phyloP scores from a whole-genome alignment of 2,888 invertebrate genomes.

The Punctoribates punctum region DNA sequence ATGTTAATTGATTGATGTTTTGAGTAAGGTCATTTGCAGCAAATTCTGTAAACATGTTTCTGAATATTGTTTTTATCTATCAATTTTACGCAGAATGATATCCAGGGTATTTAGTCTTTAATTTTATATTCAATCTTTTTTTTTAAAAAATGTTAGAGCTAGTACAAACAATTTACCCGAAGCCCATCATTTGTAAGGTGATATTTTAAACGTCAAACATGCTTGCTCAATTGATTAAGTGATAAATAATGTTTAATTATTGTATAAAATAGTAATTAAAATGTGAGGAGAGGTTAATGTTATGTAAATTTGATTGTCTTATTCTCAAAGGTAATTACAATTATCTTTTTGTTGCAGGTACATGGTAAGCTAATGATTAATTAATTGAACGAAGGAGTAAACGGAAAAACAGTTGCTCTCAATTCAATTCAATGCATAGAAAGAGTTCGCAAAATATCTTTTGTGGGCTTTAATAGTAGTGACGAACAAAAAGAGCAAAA shows the following conservation, averaged over 20 bases:
- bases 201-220: no score
- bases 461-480: neutral
- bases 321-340: slow-evolving; percentile 17
- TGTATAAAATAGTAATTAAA: neutral
- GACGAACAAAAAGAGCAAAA: neutral
- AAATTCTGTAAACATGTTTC: no score
- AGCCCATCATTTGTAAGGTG: no score
- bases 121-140: no score
- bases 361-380: slow-evolving; percentile 29
- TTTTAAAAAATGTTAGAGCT: no score
- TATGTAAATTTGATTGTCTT: slow-evolving; percentile 17
- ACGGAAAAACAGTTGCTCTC: slow-evolving; percentile 1
- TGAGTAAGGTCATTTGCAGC: no score
- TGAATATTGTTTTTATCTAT: no score
- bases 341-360: slow-evolving; percentile 20
- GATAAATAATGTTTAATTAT: neutral
- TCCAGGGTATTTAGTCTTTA: no score
- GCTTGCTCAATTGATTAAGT: neutral
- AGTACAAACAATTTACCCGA: no score
- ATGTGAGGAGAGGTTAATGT: neutral
- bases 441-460: neutral
- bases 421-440: neutral
- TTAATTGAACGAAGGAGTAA: slow-evolving; percentile 8
- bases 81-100: no score
- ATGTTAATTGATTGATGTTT: no score